These are phyloP conservation scores for Lamellibrachia satsuma DNA, from an alignment of 2,888 invertebrate species.

Conservation along the genomic window DNA sequence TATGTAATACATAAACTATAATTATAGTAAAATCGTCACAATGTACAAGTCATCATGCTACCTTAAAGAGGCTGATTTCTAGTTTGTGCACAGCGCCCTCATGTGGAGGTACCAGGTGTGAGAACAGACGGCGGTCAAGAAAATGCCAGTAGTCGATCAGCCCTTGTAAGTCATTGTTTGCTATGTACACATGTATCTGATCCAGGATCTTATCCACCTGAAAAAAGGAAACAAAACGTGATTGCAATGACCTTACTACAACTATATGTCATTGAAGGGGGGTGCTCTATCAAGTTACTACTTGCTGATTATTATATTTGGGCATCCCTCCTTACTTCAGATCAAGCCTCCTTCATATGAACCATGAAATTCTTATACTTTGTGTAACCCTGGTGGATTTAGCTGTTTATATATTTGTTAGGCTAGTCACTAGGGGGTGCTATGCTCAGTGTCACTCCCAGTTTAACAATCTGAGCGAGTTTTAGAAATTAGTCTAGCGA, in stretches of 20 bases:
- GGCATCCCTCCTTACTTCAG: too few species aligned
- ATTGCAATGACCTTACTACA: not conserved
- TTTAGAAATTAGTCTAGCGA: too few species aligned
- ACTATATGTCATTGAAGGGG: not conserved
- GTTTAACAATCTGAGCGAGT: too few species aligned
- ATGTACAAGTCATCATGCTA: not conserved
- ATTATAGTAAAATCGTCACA: not conserved
- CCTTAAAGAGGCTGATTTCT: constrained; percentile 4
- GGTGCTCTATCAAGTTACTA: not conserved
- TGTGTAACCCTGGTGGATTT: too few species aligned
- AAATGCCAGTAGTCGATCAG: constrained; percentile 89
- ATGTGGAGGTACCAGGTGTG: not conserved
- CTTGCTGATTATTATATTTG: too few species aligned
- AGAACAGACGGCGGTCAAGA: constrained; percentile 75
- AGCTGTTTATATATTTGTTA: too few species aligned
- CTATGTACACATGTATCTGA: constrained; percentile 80
- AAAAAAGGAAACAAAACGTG: constrained; percentile 64
- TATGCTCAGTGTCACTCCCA: too few species aligned
- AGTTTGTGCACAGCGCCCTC: not conserved
- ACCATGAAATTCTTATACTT: too few species aligned
- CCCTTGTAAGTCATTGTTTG: constrained; percentile 80
- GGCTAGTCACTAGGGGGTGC: too few species aligned
- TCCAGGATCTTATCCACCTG: constrained; percentile 70
- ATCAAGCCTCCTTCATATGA: too few species aligned
- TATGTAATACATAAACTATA: not conserved